Base-by-base conservation (phyloP, 2,797 vertebrate genomes). In the Falco biarmicus region DNA sequence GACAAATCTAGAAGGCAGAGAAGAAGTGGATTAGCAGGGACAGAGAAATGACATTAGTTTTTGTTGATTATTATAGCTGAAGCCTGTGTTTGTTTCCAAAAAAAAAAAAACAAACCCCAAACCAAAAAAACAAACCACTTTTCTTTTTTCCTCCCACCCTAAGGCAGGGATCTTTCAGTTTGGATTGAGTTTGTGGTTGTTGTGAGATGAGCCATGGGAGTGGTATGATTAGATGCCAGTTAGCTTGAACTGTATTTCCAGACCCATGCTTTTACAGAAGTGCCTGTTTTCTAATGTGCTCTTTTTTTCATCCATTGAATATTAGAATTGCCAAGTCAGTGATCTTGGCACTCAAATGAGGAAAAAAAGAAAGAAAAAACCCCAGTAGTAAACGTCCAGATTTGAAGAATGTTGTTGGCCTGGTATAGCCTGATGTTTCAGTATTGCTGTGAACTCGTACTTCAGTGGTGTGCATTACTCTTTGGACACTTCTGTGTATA, bases 351-450 rank as follows among this genome's bases (percentile, higher is more conserved):
- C 13, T 92, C 26, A 57, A 61, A 82, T 59, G 47, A 74, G 78
- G 50, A 34, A 8, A 47, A 45, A 43, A 74, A 75, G 50, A 34
- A 8, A 47, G 39, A 21, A 41, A 26, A n/a, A 51, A 10, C 18
- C 17, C 26, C 37, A 41, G 10, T 32, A 32, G 8, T 41, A n/a
- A 50, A 59, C 0, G 1, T 86, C 71, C 28, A 77, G 34, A 56
- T 77, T 50, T 74, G 65, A 96, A 91, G 84, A 95, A 93, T 95
- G 78, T 68, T 84, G 93, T 87, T 89, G 45, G 71, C 90, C 94
- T 94, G 60, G 88, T 95, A 28, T 64, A 85, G 50, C 81, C 71
- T 96, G 94, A 85, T 95, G 39, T 93, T 93, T 96, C 26, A 22
- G 73, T 82, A 21, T 83, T 84, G 71, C 70, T 71, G 64, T 57